Evolutionary conservation across 2,113 vertebrate species (phyloP).

Genomic region (Entosphenus tridentatus): DNA sequence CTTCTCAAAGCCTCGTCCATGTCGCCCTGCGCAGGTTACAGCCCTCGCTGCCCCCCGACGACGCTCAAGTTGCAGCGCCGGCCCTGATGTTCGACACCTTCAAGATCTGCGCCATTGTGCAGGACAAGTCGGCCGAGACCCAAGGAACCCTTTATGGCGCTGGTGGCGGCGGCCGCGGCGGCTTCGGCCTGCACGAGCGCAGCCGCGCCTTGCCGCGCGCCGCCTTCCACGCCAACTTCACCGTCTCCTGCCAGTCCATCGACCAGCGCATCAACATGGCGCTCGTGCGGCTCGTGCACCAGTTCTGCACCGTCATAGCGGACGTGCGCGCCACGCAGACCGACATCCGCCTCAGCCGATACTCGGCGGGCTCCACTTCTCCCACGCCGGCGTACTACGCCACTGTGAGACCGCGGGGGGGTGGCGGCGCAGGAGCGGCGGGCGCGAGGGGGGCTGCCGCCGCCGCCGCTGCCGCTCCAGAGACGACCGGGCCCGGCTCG

Average conservation of each 20-base stretch:
- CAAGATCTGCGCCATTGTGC: constrained; percentile 68
- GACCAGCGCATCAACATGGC: constrained; percentile 97
- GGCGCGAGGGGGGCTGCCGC: constrained; percentile 13
- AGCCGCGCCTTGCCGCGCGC: constrained; percentile 39
- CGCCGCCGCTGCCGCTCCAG: constrained; percentile 69
- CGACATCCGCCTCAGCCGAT: constrained; percentile 87
- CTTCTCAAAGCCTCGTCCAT: too few relatives aligned
- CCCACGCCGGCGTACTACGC: constrained; percentile 85
- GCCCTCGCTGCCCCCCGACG: too few relatives aligned
- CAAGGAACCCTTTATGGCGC: not conserved
- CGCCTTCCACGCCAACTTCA: constrained; percentile 88
- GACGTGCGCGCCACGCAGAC: constrained; percentile 96
- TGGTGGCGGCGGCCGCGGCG: too few relatives aligned
- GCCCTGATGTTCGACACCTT: constrained; percentile 91
- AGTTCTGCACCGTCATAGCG: constrained; percentile 95
- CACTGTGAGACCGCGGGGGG: too few relatives aligned
- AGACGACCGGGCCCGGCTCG: constrained; percentile 78
- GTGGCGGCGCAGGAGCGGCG: too few relatives aligned
- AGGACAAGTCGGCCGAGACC: constrained; percentile 48
- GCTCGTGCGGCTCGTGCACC: constrained; percentile 82
- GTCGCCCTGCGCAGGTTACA: too few relatives aligned
- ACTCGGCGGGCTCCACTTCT: constrained; percentile 79
- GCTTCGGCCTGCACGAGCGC: not conserved
- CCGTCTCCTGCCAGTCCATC: constrained; percentile 82
- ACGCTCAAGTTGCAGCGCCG: constrained; percentile 25